Percentiles rank a stretch among this genome's conserved stretches.
These are phyloP conservation scores for Fragum fragum DNA, from an alignment of 2,888 invertebrate genomes.

Conservation along the genomic window DNA sequence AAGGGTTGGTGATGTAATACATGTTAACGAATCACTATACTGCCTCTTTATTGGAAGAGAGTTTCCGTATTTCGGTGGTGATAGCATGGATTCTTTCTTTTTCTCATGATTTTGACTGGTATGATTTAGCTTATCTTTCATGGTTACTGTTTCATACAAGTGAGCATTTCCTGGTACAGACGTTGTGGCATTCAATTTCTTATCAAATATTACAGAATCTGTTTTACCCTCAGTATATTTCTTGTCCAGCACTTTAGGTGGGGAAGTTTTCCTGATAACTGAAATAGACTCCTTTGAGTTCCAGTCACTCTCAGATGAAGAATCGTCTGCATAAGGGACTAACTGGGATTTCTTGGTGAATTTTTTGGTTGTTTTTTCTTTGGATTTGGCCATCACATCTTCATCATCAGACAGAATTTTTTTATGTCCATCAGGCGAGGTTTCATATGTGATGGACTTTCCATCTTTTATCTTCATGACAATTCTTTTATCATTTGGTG, in stretches of 20 bases:
- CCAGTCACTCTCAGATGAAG: conserved; percentile 80
- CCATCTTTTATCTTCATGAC: conserved; percentile 86
- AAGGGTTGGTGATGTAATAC: conserved; percentile 42
- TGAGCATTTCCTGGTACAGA: conserved; percentile 81
- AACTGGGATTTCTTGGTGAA: conserved; percentile 68
- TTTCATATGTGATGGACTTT: conserved; percentile 80
- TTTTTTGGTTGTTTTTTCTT: conserved; percentile 40
- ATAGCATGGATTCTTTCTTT: conserved; percentile 40
- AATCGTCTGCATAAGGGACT: conserved; percentile 86
- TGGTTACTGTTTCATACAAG: conserved; percentile 67
- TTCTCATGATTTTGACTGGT: conserved; percentile 28
- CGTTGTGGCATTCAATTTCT: conserved; percentile 79
- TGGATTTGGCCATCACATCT: conserved; percentile 56
- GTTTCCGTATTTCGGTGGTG: conserved; percentile 20
- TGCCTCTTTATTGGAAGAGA: conserved; percentile 42
- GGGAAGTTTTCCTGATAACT: conserved; percentile 1
- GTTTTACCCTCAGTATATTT: conserved; percentile 18
- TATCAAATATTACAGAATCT: conserved; percentile 73
- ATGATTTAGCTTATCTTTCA: conserved; percentile 55
- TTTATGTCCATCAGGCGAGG: conserved; percentile 78
- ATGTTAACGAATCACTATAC: conserved; percentile 49
- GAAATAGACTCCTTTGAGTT: conserved; percentile 6
- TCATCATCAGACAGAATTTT: conserved; percentile 74
- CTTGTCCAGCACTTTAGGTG: conserved; percentile 13
- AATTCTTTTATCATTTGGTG: conserved; percentile 71